Evolutionary conservation across 2,797 vertebrate species (phyloP), one percentile per base, ranked within the genome.

Genomic region (Ctenopoma kingsleyae): DNA sequence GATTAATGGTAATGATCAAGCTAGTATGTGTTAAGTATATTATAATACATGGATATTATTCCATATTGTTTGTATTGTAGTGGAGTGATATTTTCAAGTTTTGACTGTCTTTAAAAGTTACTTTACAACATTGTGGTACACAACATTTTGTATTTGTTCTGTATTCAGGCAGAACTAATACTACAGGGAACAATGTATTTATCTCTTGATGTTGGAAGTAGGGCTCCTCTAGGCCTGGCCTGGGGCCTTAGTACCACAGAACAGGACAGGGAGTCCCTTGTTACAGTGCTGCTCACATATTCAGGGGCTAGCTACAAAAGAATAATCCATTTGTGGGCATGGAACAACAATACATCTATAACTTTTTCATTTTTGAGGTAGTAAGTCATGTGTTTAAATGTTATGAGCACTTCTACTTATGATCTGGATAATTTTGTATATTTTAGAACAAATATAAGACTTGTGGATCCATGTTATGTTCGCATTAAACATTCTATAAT

Each of bases 1-100:
- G 65, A 89, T 89, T 88, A 87, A 93, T 89, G 93, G 73, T 81
- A 84, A 92, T 67, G 84, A 91, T 92, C 90, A 93, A 95, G 93
- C 94, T 95, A 69, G 83, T 87, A 88, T 90, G 87, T 85, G 78
- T 85, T 78, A 82, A 40, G 15, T 22, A 15, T 2, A 41, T 17
- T 25, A 32, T 49, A 50, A 71, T 11, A 57, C 20, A 41, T 30
- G 5, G 3, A 38, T 38, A 53, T 13, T 4, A 41, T 7, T 36
- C 2, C 6, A 2, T 10, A 32, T 23, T 50, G 4, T 68, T 58
- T 70, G 22, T 8, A 20, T 64, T 57, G 32, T 8, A 43, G 6
- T 19, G 9, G 4, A 30, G 22, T 51, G 8, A 12, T 3, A 51
- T 58, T 54, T 64, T 66, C n/a, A 48, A 52, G 46, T 78, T 77